Percentiles rank a stretch among this genome's conserved stretches.
These are phyloP conservation scores for Drosophila pachea DNA, from an alignment of 1,140 invertebrate genomes.

Conservation along the genomic window DNA sequence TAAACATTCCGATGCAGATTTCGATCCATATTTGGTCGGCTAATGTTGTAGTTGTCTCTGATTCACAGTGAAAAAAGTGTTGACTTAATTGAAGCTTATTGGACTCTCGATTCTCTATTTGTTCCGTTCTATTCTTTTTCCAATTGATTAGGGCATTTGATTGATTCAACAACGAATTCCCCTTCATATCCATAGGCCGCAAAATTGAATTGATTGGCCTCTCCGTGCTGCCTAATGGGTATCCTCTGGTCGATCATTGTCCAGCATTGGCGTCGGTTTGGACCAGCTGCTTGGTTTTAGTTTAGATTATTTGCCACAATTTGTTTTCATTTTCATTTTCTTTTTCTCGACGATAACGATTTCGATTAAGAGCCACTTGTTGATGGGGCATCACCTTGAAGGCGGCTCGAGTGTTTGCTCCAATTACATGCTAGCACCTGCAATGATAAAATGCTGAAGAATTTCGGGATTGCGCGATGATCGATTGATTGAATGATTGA, in stretches of 20 bases:
- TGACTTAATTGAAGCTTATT: too few relatives aligned
- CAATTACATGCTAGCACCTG: slow-evolving; percentile 11
- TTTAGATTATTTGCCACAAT: slow-evolving; percentile 4
- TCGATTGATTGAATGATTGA: slow-evolving; percentile 30
- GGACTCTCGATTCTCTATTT: too few relatives aligned
- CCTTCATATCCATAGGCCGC: too few relatives aligned
- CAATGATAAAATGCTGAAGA: neutral
- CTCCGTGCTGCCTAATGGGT: too few relatives aligned
- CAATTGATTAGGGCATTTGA: too few relatives aligned
- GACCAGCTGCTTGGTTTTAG: neutral
- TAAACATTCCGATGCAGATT: neutral
- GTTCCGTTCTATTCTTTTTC: too few relatives aligned
- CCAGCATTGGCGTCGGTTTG: neutral
- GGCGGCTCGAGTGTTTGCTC: slow-evolving; percentile 25
- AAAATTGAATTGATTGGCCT: too few relatives aligned
- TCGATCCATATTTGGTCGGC: neutral
- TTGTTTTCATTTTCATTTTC: slow-evolving; percentile 3
- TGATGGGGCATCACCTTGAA: slow-evolving; percentile 58
- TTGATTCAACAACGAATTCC: too few relatives aligned
- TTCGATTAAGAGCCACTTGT: slow-evolving; percentile 62
- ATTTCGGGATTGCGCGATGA: slow-evolving; percentile 12
- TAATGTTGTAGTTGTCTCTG: neutral
- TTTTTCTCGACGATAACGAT: slow-evolving; percentile 32
- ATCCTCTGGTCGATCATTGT: too few relatives aligned
- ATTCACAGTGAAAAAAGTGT: too few relatives aligned